Base-by-base conservation (phyloP, 2,113 vertebrate species). In the Macquaria australasica region DNA sequence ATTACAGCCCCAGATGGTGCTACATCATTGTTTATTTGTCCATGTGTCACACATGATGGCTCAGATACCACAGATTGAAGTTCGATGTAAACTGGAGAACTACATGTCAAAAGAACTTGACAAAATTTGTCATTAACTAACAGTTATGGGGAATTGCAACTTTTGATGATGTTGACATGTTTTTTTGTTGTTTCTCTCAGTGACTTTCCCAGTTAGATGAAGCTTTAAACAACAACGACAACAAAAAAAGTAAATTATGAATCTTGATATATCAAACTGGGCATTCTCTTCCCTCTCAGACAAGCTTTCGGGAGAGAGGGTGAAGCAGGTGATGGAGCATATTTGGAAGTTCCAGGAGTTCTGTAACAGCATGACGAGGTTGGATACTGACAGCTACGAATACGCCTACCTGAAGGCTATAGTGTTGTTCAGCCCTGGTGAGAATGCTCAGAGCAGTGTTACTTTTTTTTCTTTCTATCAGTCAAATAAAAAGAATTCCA, bases 331-430 rank as follows among this genome's bases (percentile, higher is more conserved):
- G 85, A 99, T 99, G 98, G 98, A 99, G 89, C 98, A 99, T 87
- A 99, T 99, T 91, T 99, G 98, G 98, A 99, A 99, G 94, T 97
- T 99, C 72, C 98, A 99, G 91, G 98, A 99, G 93, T 99, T 99
- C 94, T 99, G 98, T 87, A 99, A 99, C 96, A 98, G 97, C 92
- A 99, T 99, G 98, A 96, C 97, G 6, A 97, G 96, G 88, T 92
- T 99, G 94, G 98, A 98, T 91, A 96, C 97, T 0, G 98, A 99
- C 84, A 97, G 97, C 94, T 99, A 98, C 48, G 98, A 99, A 94
- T 99, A 98, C 21, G 98, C 98, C 45, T 99, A 99, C 94, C 96
- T 99, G 91, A 99, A 99, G 95, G 98, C 98, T 83, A 97, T 99
- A 82, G 97, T 98, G 89, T 95, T 99, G 87, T 99, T 99, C 94